These are phyloP conservation scores for Thunnus albacares DNA, from an alignment of 2,797 vertebrate genomes.

Conservation along the genomic window DNA sequence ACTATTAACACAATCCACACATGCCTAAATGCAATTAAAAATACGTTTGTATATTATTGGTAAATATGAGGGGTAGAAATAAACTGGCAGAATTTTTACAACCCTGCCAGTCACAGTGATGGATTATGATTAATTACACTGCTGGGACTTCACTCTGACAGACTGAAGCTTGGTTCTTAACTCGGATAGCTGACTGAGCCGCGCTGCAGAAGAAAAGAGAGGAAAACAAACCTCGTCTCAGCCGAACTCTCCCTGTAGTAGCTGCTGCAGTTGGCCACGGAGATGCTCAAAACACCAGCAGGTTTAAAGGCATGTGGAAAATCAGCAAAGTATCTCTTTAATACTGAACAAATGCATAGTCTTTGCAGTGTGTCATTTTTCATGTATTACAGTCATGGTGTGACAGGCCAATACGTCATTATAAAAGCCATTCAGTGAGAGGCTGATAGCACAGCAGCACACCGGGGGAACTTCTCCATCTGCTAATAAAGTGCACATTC, in stretches of 20 bases:
- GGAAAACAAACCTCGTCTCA: slow-evolving; percentile 45
- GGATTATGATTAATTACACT: slow-evolving; percentile 73
- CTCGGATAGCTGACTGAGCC: slow-evolving; percentile 41
- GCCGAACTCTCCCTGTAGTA: neutral
- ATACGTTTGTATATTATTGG: slow-evolving; percentile 29
- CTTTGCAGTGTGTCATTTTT: slow-evolving; percentile 54
- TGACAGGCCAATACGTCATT: slow-evolving; percentile 70
- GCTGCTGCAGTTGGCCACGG: slow-evolving; percentile 15
- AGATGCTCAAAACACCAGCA: slow-evolving; percentile 23
- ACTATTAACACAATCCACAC: slow-evolving; percentile 13
- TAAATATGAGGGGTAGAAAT: slow-evolving; percentile 53
- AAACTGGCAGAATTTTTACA: slow-evolving; percentile 44
- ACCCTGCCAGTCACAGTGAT: slow-evolving; percentile 63
- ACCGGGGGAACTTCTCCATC: slow-evolving; percentile 68
- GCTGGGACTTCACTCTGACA: slow-evolving; percentile 60
- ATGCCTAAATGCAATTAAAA: slow-evolving; percentile 46
- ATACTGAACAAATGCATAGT: slow-evolving; percentile 21
- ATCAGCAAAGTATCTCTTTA: slow-evolving; percentile 30
- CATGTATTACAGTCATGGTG: slow-evolving; percentile 57
- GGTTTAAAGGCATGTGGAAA: slow-evolving; percentile 20
- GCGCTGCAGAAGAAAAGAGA: slow-evolving; percentile 34
- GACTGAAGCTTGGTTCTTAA: slow-evolving; percentile 48
- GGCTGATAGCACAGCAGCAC: slow-evolving; percentile 67
- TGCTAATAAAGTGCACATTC: slow-evolving; percentile 79
- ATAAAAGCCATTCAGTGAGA: slow-evolving; percentile 69